These are phyloP conservation scores for Ptychoptera albimana DNA, from an alignment of 2,888 invertebrate species.

Conservation along the genomic window DNA sequence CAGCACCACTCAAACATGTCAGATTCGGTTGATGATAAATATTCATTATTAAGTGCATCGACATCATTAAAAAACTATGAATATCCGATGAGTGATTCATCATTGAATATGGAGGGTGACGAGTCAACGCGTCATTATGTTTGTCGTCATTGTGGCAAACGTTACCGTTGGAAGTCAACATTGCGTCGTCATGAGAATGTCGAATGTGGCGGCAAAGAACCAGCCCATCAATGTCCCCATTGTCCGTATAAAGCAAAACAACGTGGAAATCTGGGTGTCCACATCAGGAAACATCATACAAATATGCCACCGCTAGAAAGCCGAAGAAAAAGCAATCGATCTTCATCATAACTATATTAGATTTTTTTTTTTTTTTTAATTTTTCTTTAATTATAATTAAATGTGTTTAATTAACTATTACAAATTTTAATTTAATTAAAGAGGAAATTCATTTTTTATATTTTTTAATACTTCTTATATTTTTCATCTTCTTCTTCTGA, in stretches of 20 bases:
- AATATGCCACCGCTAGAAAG: slow-evolving; percentile 30
- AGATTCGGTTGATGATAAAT: slow-evolving; percentile 3
- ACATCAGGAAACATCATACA: slow-evolving; percentile 61
- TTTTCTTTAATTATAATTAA: slow-evolving; percentile 1
- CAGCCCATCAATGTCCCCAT: slow-evolving; percentile 64
- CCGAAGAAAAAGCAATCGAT: slow-evolving; percentile 20
- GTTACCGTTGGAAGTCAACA: slow-evolving; percentile 75
- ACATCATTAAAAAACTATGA: slow-evolving; percentile 19
- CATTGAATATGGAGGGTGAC: slow-evolving; percentile 30
- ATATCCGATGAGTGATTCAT: slow-evolving; percentile 26
- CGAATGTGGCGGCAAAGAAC: slow-evolving; percentile 71
- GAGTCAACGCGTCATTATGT: slow-evolving; percentile 46
- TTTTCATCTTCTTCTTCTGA: no score
- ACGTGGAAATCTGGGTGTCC: slow-evolving; percentile 66
- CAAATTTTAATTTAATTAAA: slow-evolving; percentile 1
- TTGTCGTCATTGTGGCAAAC: slow-evolving; percentile 70
- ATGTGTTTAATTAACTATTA: slow-evolving; percentile 4
- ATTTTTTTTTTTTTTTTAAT: slow-evolving; percentile 1
- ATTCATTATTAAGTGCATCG: slow-evolving; percentile 2
- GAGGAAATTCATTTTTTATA: no score
- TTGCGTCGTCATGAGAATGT: slow-evolving; percentile 68
- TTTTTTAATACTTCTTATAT: no score
- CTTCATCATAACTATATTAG: slow-evolving; percentile 1
- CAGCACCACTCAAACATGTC: neutral
- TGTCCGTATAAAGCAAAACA: slow-evolving; percentile 67